Conservation (phyloP, 2,797 vertebrate species). For the Eospalax fontanierii region DNA sequence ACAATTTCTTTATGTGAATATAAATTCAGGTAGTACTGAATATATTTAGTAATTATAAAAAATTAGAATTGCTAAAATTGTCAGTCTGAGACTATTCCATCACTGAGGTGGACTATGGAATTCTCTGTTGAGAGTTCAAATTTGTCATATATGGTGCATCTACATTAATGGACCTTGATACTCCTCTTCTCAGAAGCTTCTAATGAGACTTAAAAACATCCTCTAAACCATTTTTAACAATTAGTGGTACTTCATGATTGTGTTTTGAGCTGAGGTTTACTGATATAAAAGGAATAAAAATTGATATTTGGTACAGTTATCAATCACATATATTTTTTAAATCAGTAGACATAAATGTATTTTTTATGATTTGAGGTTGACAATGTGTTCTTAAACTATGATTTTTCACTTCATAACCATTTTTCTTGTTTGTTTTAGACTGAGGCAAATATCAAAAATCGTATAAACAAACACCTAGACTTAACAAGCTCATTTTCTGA, state of each 20-base stretch:
- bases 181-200: constrained; percentile 36
- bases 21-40: constrained; percentile 3
- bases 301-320: constrained; percentile 51
- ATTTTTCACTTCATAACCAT: neutral
- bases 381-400: neutral
- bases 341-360: constrained; percentile 67
- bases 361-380: constrained; percentile 24
- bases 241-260: constrained; percentile 41
- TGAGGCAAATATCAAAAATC: neutral
- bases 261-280: constrained; percentile 61
- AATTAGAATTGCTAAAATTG: neutral
- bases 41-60: constrained; percentile 23
- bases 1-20: neutral
- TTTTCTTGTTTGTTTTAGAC: neutral
- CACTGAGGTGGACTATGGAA: constrained; percentile 37
- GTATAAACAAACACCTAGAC: neutral
- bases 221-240: constrained; percentile 65
- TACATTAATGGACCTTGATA: constrained; percentile 60
- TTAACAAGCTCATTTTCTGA: neutral
- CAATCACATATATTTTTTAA: constrained; percentile 33
- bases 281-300: constrained; percentile 52
- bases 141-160: constrained; percentile 47
- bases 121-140: neutral
- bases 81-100: neutral
- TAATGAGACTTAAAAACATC: constrained; percentile 71